Percentiles rank a stretch among this genome's conserved stretches.
These are phyloP conservation scores for Tinea semifulvella DNA, from an alignment of 2,888 invertebrate genomes.

Conservation along the genomic window DNA sequence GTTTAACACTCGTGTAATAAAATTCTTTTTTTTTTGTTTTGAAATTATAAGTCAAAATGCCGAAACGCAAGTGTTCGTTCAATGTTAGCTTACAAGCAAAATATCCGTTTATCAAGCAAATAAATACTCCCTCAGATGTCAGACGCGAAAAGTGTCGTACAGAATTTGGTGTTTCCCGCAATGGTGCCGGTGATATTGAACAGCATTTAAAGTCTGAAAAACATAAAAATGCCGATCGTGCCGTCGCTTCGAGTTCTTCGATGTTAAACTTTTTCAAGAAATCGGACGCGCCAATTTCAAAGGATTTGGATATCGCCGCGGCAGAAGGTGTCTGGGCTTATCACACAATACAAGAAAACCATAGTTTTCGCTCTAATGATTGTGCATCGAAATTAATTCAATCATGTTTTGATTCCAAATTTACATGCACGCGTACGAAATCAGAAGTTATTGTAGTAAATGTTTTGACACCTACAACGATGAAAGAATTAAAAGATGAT, in stretches of 20 bases:
- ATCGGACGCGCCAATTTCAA: constrained; percentile 18
- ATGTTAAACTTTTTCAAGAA: constrained; percentile 19
- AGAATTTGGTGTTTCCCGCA: constrained; percentile 23
- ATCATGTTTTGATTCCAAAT: constrained; percentile 26
- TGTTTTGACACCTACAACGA: constrained; percentile 23
- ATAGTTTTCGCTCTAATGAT: constrained; percentile 19
- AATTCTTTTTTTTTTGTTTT: constrained; percentile 14
- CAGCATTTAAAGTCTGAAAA: constrained; percentile 24
- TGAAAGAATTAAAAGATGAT: constrained; percentile 24
- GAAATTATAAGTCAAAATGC: constrained; percentile 15
- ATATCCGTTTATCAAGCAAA: constrained; percentile 10
- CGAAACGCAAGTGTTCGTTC: constrained; percentile 15
- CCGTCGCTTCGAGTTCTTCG: constrained; percentile 20
- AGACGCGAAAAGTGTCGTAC: constrained; percentile 22
- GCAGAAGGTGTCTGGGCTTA: constrained; percentile 16
- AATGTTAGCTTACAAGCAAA: constrained; percentile 15
- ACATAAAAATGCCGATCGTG: constrained; percentile 24
- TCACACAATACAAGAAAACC: constrained; percentile 17
- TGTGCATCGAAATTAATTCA: constrained; percentile 24
- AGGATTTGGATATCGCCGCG: constrained; percentile 23
- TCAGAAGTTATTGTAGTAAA: constrained; percentile 24
- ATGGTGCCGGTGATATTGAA: constrained; percentile 21
- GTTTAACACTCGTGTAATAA: too few relatives aligned
- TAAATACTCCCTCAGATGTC: constrained; percentile 4
- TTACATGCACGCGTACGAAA: constrained; percentile 27